These are phyloP conservation scores for Anagrus nilaparvatae DNA, from an alignment of 1,140 invertebrate genomes.

Conservation along the genomic window DNA sequence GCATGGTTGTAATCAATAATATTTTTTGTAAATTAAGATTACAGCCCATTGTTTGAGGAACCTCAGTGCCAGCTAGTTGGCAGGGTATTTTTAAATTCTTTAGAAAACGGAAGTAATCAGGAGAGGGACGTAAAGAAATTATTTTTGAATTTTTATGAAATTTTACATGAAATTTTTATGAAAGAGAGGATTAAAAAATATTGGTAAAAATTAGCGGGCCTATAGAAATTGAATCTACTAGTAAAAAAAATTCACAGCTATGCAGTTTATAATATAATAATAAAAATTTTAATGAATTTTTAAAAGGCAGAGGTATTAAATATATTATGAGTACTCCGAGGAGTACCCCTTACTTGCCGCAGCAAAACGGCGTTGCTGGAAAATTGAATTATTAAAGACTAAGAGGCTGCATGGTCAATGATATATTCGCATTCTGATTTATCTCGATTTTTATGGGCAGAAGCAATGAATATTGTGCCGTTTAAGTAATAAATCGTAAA, in stretches of 20 bases:
- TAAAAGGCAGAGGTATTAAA: constrained; percentile 21
- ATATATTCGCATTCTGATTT: constrained; percentile 28
- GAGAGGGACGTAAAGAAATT: too few species aligned
- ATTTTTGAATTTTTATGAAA: too few species aligned
- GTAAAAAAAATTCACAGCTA: constrained; percentile 11
- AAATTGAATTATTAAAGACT: constrained; percentile 31
- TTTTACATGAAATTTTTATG: too few species aligned
- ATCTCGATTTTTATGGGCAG: constrained; percentile 35
- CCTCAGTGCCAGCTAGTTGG: too few species aligned
- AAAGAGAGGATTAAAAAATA: too few species aligned
- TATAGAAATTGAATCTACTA: neutral
- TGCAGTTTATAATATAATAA: constrained; percentile 20
- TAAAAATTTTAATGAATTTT: constrained; percentile 11
- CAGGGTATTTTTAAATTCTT: too few species aligned
- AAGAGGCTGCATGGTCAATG: constrained; percentile 28
- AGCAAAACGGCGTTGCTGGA: constrained; percentile 38
- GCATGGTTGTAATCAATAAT: too few species aligned
- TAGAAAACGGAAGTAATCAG: too few species aligned
- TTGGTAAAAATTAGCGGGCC: too few species aligned
- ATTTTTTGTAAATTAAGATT: too few species aligned
- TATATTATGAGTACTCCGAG: constrained; percentile 9
- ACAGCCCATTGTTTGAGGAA: too few species aligned
- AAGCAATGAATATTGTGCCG: constrained; percentile 35
- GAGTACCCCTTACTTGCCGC: constrained; percentile 31
- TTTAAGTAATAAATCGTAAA: constrained; percentile 25